These are phyloP conservation scores for Acanthurus lineatus DNA, from an alignment of 2,797 vertebrate genomes.

Conservation along the genomic window DNA sequence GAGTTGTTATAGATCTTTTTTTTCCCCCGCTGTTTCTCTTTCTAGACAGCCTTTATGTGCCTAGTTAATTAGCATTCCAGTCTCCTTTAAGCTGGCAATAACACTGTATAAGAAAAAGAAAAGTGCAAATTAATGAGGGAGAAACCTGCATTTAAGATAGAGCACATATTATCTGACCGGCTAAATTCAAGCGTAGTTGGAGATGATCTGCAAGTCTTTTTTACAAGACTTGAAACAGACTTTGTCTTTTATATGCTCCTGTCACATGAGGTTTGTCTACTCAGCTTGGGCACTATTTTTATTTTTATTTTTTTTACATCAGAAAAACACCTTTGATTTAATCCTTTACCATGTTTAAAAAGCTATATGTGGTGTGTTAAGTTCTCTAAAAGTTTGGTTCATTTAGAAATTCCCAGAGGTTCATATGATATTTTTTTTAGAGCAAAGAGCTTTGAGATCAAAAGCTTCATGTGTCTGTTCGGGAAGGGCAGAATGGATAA, in stretches of 20 bases:
- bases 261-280: slow-evolving; percentile 4
- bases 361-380: neutral
- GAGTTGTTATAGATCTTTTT: slow-evolving; percentile 65
- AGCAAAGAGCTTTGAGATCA: slow-evolving; percentile 13
- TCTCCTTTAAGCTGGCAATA: slow-evolving; percentile 61
- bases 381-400: slow-evolving; percentile 12
- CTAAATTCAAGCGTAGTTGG: slow-evolving; percentile 24
- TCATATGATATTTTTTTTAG: slow-evolving; percentile 18
- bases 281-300: too few relatives aligned
- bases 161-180: slow-evolving; percentile 46
- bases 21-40: slow-evolving; percentile 39
- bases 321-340: slow-evolving; percentile 16
- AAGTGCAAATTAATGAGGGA: slow-evolving; percentile 68
- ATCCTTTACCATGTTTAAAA: neutral
- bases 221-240: slow-evolving; percentile 44
- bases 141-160: slow-evolving; percentile 60
- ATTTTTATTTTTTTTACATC: neutral
- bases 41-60: slow-evolving; percentile 65
- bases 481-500: neutral
- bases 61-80: slow-evolving; percentile 72
- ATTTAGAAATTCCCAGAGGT: neutral
- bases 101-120: slow-evolving; percentile 56
- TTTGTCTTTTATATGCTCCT: slow-evolving; percentile 28
- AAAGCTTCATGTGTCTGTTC: slow-evolving; percentile 20
- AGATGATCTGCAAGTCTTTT: slow-evolving; percentile 34